Percentiles rank a stretch among this genome's conserved stretches.
Conservation (phyloP, 2,113 vertebrate species). For the Pygathrix nemaeus region DNA sequence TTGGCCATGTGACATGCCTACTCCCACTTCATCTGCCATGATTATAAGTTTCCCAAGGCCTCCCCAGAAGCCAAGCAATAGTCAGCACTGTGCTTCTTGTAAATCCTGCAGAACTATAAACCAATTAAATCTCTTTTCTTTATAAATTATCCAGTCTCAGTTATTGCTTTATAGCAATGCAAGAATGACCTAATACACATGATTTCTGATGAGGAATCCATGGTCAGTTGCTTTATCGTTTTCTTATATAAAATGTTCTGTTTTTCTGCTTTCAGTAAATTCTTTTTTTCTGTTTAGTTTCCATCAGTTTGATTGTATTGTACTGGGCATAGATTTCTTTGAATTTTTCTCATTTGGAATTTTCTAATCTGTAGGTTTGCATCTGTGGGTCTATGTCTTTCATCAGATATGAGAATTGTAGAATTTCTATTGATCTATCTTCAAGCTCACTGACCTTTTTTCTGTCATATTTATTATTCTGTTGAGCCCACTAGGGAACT, state of each 20-base stretch:
- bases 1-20: too few species aligned
- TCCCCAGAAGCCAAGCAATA: too few species aligned
- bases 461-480: background rate
- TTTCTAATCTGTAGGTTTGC: background rate
- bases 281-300: background rate
- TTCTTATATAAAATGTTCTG: background rate
- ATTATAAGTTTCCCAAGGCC: too few species aligned
- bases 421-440: background rate
- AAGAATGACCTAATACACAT: too few species aligned
- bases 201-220: background rate
- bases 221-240: background rate
- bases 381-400: background rate
- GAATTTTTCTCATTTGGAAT: background rate
- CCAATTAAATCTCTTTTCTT: too few species aligned
- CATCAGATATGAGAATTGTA: background rate
- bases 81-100: too few species aligned
- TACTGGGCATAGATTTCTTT: background rate
- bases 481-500: background rate
- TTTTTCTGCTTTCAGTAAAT: background rate
- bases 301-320: background rate
- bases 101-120: too few species aligned
- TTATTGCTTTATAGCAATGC: too few species aligned
- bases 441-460: background rate
- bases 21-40: too few species aligned
- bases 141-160: too few species aligned